These are phyloP conservation scores for Periophthalmus magnuspinnatus DNA, from an alignment of 2,797 vertebrate genomes.

Conservation along the genomic window DNA sequence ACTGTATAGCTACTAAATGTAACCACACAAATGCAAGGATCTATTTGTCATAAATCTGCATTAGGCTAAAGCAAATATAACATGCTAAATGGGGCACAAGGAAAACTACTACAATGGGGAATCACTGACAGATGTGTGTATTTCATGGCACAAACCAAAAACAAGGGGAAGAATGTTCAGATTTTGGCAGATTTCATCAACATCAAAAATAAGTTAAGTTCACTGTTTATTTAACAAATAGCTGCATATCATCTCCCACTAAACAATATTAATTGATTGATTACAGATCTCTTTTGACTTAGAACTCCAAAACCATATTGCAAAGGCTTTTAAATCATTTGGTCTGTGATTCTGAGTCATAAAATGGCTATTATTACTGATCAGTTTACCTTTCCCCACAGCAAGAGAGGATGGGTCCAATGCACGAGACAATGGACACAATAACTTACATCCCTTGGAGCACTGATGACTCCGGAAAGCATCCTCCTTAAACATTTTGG, in stretches of 20 bases:
- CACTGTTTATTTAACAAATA: not conserved
- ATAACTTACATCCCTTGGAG: not conserved
- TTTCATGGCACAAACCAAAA: conserved; percentile 7
- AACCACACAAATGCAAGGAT: conserved; percentile 4
- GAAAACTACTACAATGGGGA: not conserved
- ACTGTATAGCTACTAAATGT: conserved; percentile 7
- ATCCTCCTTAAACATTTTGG: not conserved
- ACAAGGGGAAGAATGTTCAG: not conserved
- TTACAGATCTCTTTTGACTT: not conserved
- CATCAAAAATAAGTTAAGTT: not conserved
- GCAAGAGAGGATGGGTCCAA: not conserved
- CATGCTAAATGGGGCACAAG: not conserved
- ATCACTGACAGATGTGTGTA: conserved; percentile 1
- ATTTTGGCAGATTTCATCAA: not conserved
- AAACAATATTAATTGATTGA: not conserved
- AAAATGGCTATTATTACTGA: not conserved
- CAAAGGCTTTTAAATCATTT: not conserved
- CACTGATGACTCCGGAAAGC: not conserved
- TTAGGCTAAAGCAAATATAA: not conserved
- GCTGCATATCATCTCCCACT: not conserved
- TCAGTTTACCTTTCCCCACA: not conserved
- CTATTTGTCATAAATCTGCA: conserved; percentile 8
- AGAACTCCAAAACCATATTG: not conserved
- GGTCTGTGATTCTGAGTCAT: not conserved
- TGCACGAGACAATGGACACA: not conserved